Percentiles rank a stretch among this genome's conserved stretches.
Conservation (phyloP, 2,888 invertebrate genomes). For the Onthophagus sagittarius region DNA sequence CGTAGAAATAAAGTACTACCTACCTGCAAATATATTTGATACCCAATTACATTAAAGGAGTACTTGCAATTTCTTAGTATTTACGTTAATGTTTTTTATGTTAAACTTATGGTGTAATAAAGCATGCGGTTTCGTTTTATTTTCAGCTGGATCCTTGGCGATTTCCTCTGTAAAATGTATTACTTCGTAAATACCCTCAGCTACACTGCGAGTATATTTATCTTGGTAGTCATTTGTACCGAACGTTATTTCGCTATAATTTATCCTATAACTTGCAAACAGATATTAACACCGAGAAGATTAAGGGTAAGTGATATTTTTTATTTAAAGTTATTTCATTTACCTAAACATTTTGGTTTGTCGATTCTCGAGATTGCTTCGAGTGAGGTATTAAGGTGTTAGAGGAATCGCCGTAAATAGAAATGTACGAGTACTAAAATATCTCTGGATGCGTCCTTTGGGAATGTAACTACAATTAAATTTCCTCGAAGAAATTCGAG, state of each 20-base stretch:
- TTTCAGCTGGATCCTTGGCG: slow-evolving; percentile 77
- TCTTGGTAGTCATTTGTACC: slow-evolving; percentile 82
- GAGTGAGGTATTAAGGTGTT: no score
- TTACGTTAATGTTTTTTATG: not conserved
- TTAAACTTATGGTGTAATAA: not conserved
- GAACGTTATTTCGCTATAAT: slow-evolving; percentile 85
- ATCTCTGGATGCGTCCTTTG: no score
- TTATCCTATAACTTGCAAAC: slow-evolving; percentile 79
- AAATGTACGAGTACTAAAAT: no score
- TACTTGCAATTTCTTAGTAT: not conserved
- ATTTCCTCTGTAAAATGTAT: slow-evolving; percentile 86
- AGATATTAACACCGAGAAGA: slow-evolving; percentile 72
- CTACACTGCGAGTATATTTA: slow-evolving; percentile 87
- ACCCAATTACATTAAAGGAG: not conserved
- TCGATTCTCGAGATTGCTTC: no score
- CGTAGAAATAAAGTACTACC: no score
- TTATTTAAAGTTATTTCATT: not conserved
- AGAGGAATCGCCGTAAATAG: no score
- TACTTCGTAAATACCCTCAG: slow-evolving; percentile 85
- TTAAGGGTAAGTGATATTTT: slow-evolving; percentile 59
- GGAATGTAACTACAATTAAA: no score
- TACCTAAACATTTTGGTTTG: not conserved
- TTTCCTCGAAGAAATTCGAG: no score
- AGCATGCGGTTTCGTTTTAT: slow-evolving; percentile 27
- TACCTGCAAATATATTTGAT: not conserved